These are phyloP conservation scores for Limnephilus rhombicus DNA, from an alignment of 2,888 invertebrate species.

Conservation along the genomic window DNA sequence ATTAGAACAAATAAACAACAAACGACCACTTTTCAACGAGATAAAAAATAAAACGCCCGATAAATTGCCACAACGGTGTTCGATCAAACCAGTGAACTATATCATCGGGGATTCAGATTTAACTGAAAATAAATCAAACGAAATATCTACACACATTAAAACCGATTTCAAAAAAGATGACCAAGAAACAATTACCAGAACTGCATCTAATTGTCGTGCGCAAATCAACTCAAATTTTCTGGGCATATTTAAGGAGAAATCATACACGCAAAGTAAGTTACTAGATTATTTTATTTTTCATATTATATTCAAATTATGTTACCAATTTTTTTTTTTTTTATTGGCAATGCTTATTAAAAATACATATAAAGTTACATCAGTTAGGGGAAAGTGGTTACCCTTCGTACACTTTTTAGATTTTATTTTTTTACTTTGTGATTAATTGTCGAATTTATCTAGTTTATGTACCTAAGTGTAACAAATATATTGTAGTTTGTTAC, in stretches of 20 bases:
- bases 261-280: neutral
- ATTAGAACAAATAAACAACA: neutral
- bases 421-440: too few species aligned
- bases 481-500: too few species aligned
- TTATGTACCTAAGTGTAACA: too few species aligned
- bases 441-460: too few species aligned
- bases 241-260: neutral
- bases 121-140: too few species aligned
- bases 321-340: too few species aligned
- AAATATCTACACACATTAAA: too few species aligned
- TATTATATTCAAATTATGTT: neutral
- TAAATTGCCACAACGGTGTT: neutral
- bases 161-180: neutral
- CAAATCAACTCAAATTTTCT: neutral
- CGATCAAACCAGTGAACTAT: neutral
- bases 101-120: too few species aligned
- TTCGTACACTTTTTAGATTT: too few species aligned
- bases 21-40: neutral
- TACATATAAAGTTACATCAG: too few species aligned
- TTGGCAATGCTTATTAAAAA: too few species aligned
- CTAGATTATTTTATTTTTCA: neutral
- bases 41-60: neutral
- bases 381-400: too few species aligned
- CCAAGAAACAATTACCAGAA: neutral
- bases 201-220: neutral